phyloP scores from a whole-genome alignment of 2,797 vertebrate species.

The Chiroxiphia lanceolata region DNA sequence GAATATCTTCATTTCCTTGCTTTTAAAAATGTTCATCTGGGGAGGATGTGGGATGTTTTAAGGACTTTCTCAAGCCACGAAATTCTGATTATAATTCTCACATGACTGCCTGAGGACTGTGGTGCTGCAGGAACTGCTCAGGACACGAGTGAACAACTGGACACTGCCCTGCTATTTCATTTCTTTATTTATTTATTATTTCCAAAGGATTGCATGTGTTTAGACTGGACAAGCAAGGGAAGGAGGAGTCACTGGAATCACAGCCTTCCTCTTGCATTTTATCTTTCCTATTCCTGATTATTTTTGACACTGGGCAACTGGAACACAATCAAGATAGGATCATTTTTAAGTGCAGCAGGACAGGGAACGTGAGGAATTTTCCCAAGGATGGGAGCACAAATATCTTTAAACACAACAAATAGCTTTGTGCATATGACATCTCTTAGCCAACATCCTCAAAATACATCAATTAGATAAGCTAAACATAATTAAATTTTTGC shows the following conservation, averaged over 20 bases:
- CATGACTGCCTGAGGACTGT: neutral
- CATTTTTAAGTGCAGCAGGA: slow-evolving; percentile 25
- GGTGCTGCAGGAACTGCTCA: neutral
- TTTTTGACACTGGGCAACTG: slow-evolving; percentile 46
- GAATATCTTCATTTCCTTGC: neutral
- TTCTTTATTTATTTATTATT: neutral
- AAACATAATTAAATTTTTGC: slow-evolving; percentile 26
- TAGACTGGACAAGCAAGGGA: neutral
- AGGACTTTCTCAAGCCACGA: neutral
- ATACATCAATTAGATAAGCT: slow-evolving; percentile 43
- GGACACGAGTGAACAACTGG: neutral
- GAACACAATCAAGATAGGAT: slow-evolving; percentile 37
- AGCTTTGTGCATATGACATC: slow-evolving; percentile 35
- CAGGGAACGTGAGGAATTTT: slow-evolving; percentile 62
- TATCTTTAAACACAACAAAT: slow-evolving; percentile 61
- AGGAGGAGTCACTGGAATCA: neutral
- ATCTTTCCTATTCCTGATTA: slow-evolving; percentile 33
- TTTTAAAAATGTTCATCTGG: neutral
- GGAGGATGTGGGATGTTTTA: neutral
- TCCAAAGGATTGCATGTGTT: neutral
- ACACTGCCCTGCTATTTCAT: neutral
- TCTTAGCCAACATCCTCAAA: slow-evolving; percentile 29
- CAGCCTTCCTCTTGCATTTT: slow-evolving; percentile 2
- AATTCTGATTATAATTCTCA: neutral
- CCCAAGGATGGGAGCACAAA: slow-evolving; percentile 55